These are phyloP conservation scores for Pterophyllum scalare DNA, from an alignment of 2,113 vertebrate species.

Conservation along the genomic window DNA sequence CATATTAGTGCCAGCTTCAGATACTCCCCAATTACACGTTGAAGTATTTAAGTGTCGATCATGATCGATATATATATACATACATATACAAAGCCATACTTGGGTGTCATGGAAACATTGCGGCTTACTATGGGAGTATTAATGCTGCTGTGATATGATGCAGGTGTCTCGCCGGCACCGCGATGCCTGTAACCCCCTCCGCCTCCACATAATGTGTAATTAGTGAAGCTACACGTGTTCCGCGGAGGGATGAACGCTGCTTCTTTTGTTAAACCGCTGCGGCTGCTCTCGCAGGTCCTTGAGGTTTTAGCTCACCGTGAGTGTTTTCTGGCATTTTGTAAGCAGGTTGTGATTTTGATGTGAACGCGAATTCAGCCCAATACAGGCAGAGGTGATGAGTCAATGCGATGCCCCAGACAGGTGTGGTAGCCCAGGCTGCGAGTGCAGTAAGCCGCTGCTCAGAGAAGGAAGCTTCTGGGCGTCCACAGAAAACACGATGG, in stretches of 20 bases:
- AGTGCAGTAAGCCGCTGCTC: neutral
- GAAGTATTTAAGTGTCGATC: neutral
- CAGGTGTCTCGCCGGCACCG: too few relatives aligned
- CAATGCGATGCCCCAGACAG: conserved; percentile 48
- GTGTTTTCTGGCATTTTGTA: neutral
- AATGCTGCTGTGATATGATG: neutral
- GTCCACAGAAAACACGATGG: neutral
- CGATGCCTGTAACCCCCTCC: neutral
- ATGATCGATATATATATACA: too few relatives aligned
- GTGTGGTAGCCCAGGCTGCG: conserved; percentile 52
- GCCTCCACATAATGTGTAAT: neutral
- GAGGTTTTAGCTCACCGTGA: neutral
- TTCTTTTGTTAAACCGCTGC: conserved; percentile 47
- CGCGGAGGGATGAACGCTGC: neutral
- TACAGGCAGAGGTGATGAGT: conserved; percentile 2
- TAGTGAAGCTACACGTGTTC: conserved; percentile 24
- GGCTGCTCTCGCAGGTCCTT: neutral
- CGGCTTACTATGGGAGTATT: neutral
- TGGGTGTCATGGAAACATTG: neutral
- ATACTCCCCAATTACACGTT: neutral
- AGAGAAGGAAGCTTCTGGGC: conserved; percentile 24
- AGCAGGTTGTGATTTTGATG: neutral
- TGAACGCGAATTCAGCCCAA: neutral
- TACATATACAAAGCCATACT: neutral
- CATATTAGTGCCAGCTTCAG: neutral